Evolutionary conservation across 2,113 vertebrate species (phyloP), one percentile per base, ranked within the genome.

Genomic region (Oxyura jamaicensis): DNA sequence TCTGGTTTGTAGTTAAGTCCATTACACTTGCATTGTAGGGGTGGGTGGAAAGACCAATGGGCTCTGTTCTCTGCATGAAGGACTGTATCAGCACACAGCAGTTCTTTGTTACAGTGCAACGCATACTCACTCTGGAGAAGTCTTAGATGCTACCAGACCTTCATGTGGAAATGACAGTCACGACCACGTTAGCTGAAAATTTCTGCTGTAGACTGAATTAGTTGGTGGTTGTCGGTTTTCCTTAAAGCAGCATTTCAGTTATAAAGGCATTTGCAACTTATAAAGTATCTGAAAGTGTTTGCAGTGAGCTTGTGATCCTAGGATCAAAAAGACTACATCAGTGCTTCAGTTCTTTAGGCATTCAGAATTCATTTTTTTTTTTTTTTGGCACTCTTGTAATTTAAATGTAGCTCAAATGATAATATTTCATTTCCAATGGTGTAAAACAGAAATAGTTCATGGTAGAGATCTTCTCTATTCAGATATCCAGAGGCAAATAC

Each of bases 261-360:
- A 91, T 52, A 94, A 83, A 93, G 74, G 53, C 55, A 58, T 92
- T 93, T 96, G 10, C 26, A 93, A 95, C 77, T 94, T 66, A 55
- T 1, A 73, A 76, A 73, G 36, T 71, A 35, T 41, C 41, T 91
- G 75, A 65, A 96, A 97, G 71, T 68, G 68, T 97, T 97, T 97
- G 85, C 94, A 96, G 91, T 82, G 86, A 96, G 80, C 92, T 95
- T 93, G 69, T 97, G 97, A 97, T 97, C 93, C 93, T 90, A 93
- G 69, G 90, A 96, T 97, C 86, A 96, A 96, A 97, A 96, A 83
- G 85, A 96, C 92, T 94, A 68, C 75, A 93, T 96, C 92, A 95
- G 89, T 95, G 88, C 72, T 93, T 96, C 95, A 94, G 72, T 85
- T 96, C 91, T 97, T 97, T 41, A 94, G 90, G 83, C 90, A 96